Evolutionary conservation across 2,113 vertebrate genomes (phyloP).

Genomic region (Stigmatopora nigra): DNA sequence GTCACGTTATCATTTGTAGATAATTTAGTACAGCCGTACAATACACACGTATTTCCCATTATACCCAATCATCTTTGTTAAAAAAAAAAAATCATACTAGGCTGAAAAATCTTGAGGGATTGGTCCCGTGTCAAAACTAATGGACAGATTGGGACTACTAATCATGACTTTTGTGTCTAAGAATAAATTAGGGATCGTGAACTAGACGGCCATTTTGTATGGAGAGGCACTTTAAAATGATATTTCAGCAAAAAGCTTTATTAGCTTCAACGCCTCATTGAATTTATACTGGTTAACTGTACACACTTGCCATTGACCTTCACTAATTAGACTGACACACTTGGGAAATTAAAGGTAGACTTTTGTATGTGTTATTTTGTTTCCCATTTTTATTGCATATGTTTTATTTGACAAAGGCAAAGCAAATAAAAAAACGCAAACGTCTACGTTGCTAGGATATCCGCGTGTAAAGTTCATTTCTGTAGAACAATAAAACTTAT

Average conservation of each 20-base stretch:
- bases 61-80: too few species aligned
- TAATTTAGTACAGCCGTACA: too few species aligned
- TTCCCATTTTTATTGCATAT: neutral
- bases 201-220: too few species aligned
- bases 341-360: conserved; percentile 3
- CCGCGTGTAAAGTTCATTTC: neutral
- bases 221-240: neutral
- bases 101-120: too few species aligned
- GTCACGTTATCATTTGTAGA: too few species aligned
- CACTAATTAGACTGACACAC: neutral
- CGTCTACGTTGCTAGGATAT: neutral
- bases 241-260: neutral
- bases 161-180: too few species aligned
- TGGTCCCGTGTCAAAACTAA: too few species aligned
- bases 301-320: neutral
- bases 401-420: neutral
- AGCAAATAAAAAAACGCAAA: neutral
- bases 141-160: too few species aligned
- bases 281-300: neutral
- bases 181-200: too few species aligned
- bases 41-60: too few species aligned
- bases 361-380: neutral
- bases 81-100: too few species aligned
- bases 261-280: too few species aligned
- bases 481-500: conserved; percentile 1